Evolutionary conservation across 2,113 vertebrate genomes (phyloP), one percentile per base, ranked within the genome.

Genomic region (Caranx melampygus): DNA sequence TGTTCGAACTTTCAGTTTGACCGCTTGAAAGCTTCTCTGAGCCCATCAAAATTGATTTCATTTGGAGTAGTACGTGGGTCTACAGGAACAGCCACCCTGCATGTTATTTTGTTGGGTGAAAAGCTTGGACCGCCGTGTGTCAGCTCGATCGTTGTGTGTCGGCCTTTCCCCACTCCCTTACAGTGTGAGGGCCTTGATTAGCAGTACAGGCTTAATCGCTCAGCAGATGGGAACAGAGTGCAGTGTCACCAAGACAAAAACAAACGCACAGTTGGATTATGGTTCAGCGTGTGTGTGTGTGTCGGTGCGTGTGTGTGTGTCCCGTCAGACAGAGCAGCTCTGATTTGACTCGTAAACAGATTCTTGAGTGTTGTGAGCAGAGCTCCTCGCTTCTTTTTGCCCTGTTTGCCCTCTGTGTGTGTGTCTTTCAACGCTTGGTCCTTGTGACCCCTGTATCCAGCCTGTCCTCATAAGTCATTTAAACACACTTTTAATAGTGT

Each of bases 401-500:
- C 10, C 21, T n/a, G 6, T 52, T 60, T 58, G 20, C 67, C 21
- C 65, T 75, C 54, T 59, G 55, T 58, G 37, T 66, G 59, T 66
- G 59, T 8, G 52, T 73, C 85, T 71, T 75, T 76, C 67, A 84
- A 44, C 72, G 86, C 72, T 73, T 70, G 37, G 76, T 73, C 49
- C n/a, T 76, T 18, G 31, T 85, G 80, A 91, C 88, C 83, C 65
- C 70, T 86, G 65, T 80, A 62, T 86, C 75, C 71, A 72, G 61
- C 79, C 66, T 82, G 84, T 83, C 84, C 79, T 90, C 88, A 90
- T 91, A 92, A 92, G 87, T 92, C 88, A 92, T 90, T 89, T 85
- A 89, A 92, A 92, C 86, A 91, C 59, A 81, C 78, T 89, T 91
- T 91, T 92, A 91, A 92, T 92, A 82, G 87, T 91, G 88, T 91